Evolutionary conservation across 2,888 invertebrate genomes (phyloP).

Genomic region (Margaritifera margaritifera): DNA sequence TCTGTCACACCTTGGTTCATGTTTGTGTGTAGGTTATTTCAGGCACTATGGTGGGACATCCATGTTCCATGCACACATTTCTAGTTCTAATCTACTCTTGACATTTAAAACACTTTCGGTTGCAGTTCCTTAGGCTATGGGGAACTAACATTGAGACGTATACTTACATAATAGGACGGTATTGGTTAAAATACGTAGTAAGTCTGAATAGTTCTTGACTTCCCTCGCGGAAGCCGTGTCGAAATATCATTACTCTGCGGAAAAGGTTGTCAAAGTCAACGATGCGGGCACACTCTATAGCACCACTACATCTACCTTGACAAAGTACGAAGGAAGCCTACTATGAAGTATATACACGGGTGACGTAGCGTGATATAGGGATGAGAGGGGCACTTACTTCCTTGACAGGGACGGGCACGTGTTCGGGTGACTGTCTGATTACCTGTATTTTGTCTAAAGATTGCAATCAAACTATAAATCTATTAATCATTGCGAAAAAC

Average conservation of each 20-base stretch:
- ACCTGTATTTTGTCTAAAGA: conserved; percentile 1
- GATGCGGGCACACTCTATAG: conserved; percentile 60
- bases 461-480: neutral
- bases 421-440: conserved; percentile 29
- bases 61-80: no score
- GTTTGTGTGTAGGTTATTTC: no score
- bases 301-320: conserved; percentile 50
- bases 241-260: conserved; percentile 25
- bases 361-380: conserved; percentile 40
- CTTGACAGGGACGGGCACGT: conserved; percentile 57
- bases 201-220: neutral
- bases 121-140: no score
- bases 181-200: no score
- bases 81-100: no score
- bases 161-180: no score
- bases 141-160: no score
- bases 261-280: conserved; percentile 51
- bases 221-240: conserved; percentile 14
- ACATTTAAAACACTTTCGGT: no score
- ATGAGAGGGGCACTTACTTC: conserved; percentile 53
- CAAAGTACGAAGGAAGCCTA: conserved; percentile 49
- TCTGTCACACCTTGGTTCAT: no score
- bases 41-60: no score
- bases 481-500: no score
- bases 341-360: conserved; percentile 46